Evolutionary conservation across 2,888 invertebrate species (phyloP), one percentile per base, ranked within the genome.

Genomic region (Coenonympha arcania): DNA sequence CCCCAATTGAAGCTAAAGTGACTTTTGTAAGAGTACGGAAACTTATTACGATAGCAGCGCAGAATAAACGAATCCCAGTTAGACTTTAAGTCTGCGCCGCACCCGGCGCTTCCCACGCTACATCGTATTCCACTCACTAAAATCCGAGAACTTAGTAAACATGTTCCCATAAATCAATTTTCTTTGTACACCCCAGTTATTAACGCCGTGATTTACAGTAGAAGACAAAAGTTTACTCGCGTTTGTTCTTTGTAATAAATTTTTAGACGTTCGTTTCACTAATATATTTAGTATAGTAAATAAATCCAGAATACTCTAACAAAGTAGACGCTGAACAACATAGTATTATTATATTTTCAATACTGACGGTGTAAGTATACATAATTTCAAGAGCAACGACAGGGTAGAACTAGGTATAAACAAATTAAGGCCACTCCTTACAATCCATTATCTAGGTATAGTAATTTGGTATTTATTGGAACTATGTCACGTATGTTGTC

Each of bases 101-200:
- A 63, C 50, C 54, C 59, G 58, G 50, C 42, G 55, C 53, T 59
- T 58, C 58, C 55, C 58, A 62, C 57, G 61, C 51, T 59, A 61
- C 61, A 66, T 59, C 62, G 63, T 69, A 73, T 74, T 71, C 69
- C 71, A 59, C 68, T 72, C 66, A 70, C 65, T 71, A 72, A 65
- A 74, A 70, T 68, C 66, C 63, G 65, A 67, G 66, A 71, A 76
- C 71, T 73, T 69, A 68, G 71, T 75, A 73, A 79, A 76, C 73
- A 71, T 69, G 72, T 71, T 68, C 60, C 52, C 73, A 72, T 79
- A 79, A 81, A 81, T 82, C 76, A 76, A 78, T 76, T 78, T 76
- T 69, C 76, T 71, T 73, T 76, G 71, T 69, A 71, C 59, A 60
- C 60, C 59, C 62, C 68, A 71, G 72, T 76, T 77, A 78, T 79